Base-by-base conservation (phyloP, 64 coral and sea anemone genomes). In the Pocillopora verrucosa region DNA sequence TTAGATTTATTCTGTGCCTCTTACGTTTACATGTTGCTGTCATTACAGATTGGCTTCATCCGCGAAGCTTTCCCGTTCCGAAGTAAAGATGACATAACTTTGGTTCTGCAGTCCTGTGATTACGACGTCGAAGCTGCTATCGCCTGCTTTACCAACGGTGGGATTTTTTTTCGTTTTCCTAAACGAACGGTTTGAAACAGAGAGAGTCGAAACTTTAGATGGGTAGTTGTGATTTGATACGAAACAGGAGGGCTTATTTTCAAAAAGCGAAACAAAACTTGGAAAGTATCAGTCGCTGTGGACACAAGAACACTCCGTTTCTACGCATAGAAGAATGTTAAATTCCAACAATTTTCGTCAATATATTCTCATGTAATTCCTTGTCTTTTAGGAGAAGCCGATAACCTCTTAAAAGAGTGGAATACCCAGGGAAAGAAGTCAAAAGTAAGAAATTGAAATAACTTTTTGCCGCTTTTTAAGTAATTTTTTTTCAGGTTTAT, bases 31-130 rank as follows among this genome's bases (percentile, higher is more conserved):
- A 0, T 76, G 9, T 56, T 76, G 1, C 65, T 87, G 22, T 76
- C 20, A 26, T 68, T 82, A 20, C 34, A 97, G 95, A 92, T 97
- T 67, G 92, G 60, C 22, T 97, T 97, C 67, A 93, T 97, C 77
- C 87, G 81, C 59, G 95, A 89, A 20, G 95, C 92, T 30, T 88
- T 93, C 14, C 92, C 95, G 3, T 69, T 37, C 15, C 77, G 77
- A 88, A 97, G 95, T 75, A 93, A 94, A 83, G 86, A 93, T 69
- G 95, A 97, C 89, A 87, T 97, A 74, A 76, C 82, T 15, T 65
- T 97, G 61, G 95, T 97, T 24, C 75, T 97, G 74, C 95, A 97
- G n/a, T 93, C 95, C 9, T 93, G 88, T 56, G 95, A 97, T 69
- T 70, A 93, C 88, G 87, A 97, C 57, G 83, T 97, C 62, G 91